Conservation (phyloP, 2,888 invertebrate genomes). For the Tolmerus cingulatus region DNA sequence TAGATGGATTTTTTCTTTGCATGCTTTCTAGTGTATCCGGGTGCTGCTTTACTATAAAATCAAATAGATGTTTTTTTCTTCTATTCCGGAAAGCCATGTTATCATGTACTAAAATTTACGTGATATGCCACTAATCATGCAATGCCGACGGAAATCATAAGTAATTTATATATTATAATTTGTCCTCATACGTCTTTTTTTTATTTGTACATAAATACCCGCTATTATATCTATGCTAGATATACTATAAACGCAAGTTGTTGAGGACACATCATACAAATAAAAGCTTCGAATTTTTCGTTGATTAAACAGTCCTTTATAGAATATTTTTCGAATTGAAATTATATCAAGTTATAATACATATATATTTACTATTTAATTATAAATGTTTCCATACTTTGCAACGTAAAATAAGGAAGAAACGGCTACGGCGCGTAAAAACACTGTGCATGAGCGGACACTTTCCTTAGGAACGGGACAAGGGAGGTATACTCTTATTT, state of each 20-base stretch:
- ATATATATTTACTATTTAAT: not conserved
- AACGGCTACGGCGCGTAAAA: too few species aligned
- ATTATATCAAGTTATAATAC: too few species aligned
- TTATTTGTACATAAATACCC: not conserved
- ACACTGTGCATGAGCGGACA: too few species aligned
- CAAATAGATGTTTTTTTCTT: not conserved
- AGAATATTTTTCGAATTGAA: too few species aligned
- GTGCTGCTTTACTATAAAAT: not conserved
- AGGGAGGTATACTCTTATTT: too few species aligned
- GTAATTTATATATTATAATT: too few species aligned
- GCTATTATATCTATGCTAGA: not conserved
- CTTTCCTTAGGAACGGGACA: too few species aligned
- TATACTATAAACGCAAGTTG: not conserved
- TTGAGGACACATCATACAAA: not conserved
- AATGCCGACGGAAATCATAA: not conserved
- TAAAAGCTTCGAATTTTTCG: not conserved
- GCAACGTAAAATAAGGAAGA: too few species aligned
- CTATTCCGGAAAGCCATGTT: not conserved
- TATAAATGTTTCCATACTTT: not conserved
- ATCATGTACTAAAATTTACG: not conserved
- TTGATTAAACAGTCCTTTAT: not conserved
- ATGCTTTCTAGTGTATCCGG: not conserved
- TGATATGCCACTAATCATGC: not conserved
- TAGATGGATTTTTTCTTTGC: not conserved
- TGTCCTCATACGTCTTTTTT: not conserved